Evolutionary conservation across 30 jellyfish, hydroid and myxozoan genomes (phyloP), one percentile per base, ranked within the genome.

Genomic region (Nemopilema nomurai): DNA sequence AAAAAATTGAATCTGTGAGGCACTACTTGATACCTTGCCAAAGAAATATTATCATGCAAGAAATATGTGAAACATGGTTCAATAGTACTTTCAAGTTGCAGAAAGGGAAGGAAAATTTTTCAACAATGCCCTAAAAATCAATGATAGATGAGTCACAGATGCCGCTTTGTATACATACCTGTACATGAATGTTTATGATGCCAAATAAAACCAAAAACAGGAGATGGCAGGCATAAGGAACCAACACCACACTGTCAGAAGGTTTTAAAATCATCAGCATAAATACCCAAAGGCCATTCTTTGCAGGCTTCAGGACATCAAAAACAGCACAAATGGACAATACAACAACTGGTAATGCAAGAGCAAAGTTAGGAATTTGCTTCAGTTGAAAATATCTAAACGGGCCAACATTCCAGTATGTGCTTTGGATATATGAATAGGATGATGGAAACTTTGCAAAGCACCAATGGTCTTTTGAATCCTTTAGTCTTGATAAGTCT

Each of bases 331-430:
- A 22, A 31, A 71, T 41, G 18, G 93, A 86, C 28, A 92, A 65
- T 8, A 68, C 4, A 76, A 82, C 41, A 16, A 75, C 76, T 17
- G 99, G 99, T 8, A 57, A 57, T 16, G 99, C 99, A 66, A 94
- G 92, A 16, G 79, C 63, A 74, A 94, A 94, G 89, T 94, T 94
- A 23, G 99, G 99, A 23, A 94, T 51, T 84, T 94, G 97, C 74
- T 89, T 81, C 79, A 51, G 9, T 28, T 89, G 90, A 75, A 31
- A 94, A 72, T 94, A 94, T 28, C 57, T 83, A 32, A 94, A 81
- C 4, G 94, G 91, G 9, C 99, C 97, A 85, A 89, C 97, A 86
- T 94, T 94, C 99, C 99, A 94, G 69, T 94, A 94, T 16, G 53
- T n/a, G 17, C 57, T 29, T 75, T 94, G 99, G 6, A 89, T 83